Evolutionary conservation across 2,888 invertebrate genomes (phyloP).

Genomic region (Phyllotreta cruciferae): DNA sequence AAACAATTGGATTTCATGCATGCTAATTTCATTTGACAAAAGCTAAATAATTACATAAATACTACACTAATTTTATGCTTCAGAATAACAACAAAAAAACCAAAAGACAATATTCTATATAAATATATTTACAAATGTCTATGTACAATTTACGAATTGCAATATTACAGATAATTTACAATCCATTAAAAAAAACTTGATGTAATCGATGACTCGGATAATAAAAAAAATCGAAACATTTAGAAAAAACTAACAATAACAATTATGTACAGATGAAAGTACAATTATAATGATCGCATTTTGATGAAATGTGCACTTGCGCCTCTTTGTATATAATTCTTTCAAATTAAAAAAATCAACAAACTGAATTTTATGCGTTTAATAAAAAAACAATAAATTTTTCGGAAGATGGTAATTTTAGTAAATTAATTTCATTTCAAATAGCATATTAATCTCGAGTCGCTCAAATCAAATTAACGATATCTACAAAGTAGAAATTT

Average conservation of each 20-base stretch:
- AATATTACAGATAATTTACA: slow-evolving; percentile 57
- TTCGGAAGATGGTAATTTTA: no score
- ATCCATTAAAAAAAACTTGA: slow-evolving; percentile 53
- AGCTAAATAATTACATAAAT: no score
- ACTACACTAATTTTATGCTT: no score
- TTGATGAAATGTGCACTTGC: slow-evolving; percentile 36
- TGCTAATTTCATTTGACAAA: no score
- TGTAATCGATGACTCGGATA: slow-evolving; percentile 50
- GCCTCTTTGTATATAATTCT: slow-evolving; percentile 29
- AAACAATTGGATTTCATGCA: no score
- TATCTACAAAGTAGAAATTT: no score
- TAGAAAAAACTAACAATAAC: slow-evolving; percentile 57
- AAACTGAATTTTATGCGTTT: not conserved
- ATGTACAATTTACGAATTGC: slow-evolving; percentile 56
- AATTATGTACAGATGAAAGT: slow-evolving; percentile 58
- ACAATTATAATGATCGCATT: slow-evolving; percentile 47
- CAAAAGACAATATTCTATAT: slow-evolving; percentile 43
- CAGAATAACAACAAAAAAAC: no score
- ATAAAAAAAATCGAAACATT: slow-evolving; percentile 47
- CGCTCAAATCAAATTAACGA: no score
- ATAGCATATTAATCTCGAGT: no score
- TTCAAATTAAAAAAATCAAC: slow-evolving; percentile 21
- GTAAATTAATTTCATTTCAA: no score
- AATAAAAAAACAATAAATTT: no score
- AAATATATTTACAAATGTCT: slow-evolving; percentile 60